Evolutionary conservation across 2,797 vertebrate genomes (phyloP), one percentile per base, ranked within the genome.

Genomic region (Gouania willdenowi): DNA sequence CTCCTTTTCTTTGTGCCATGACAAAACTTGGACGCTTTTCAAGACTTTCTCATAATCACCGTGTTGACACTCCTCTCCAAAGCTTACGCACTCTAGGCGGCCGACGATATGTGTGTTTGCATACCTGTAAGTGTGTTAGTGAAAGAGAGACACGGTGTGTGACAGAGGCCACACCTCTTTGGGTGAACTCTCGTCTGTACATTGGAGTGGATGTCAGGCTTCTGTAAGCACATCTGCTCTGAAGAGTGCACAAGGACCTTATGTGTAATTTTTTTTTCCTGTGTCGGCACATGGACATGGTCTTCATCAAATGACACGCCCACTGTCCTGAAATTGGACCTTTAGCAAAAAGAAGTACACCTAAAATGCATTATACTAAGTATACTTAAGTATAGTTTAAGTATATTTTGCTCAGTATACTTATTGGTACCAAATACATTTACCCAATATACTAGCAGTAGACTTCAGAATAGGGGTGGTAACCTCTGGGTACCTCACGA

Each of bases 231-330:
- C 22, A 5, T 26, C 29, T 53, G 46, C 22, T 3, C 20, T 31
- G 23, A 24, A 23, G 4, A 29, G 32, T 25, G 26, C 3, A 26
- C 19, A 44, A 50, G 24, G n/a, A n/a, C n/a, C n/a, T n/a, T 22
- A 12, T 37, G 45, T 23, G 20, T 33, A 12, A 18, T n/a, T n/a
- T n/a, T n/a, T n/a, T n/a, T n/a, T n/a, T n/a, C n/a, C n/a, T n/a
- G 15, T 36, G 31, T 50, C n/a, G 32, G 39, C 5, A n/a, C n/a
- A 17, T 11, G 34, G 46, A 48, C 60, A 52, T 70, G 72, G 33
- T 66, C 68, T 70, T 16, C 13, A 27, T 81, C 71, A 69, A 27
- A 50, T 52, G 60, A 71, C 68, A 71, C n/a, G 31, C 12, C 36
- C 33, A 29, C 50, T 37, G 26, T 52, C 34, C 27, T 13, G 34